A percentile compares a stretch with the other conserved stretches of the same genome.
phyloP scores from a whole-genome alignment of 2,113 vertebrate genomes.

The Suricata suricatta region DNA sequence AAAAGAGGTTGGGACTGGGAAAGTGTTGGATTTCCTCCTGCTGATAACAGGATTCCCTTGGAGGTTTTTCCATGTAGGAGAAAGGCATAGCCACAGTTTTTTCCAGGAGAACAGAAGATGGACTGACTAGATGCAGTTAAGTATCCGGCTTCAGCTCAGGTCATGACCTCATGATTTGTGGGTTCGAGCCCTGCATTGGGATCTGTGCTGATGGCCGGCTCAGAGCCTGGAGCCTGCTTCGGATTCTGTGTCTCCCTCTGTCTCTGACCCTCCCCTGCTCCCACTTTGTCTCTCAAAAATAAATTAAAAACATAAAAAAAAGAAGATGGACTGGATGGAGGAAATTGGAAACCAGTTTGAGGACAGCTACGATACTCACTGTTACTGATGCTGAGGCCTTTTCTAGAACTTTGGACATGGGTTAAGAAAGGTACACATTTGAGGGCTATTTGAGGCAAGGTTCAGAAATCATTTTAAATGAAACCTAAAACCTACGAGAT shows the following conservation, averaged over 20 bases:
- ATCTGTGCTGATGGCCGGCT: no score
- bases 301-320: no score
- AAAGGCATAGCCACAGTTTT: no score
- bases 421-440: background rate
- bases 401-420: background rate
- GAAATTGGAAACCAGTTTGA: background rate
- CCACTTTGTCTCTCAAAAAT: no score
- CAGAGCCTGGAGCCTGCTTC: no score
- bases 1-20: no score
- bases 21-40: fast-evolving
- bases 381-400: background rate
- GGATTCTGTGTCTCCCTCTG: no score
- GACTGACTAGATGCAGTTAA: background rate
- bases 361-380: no score
- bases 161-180: no score
- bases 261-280: no score
- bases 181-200: no score
- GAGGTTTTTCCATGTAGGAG: background rate
- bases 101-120: background rate
- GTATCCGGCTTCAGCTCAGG: no score
- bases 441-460: background rate
- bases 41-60: background rate
- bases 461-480: background rate
- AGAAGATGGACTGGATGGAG: background rate
- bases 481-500: background rate